Conservation (phyloP, 2,888 invertebrate genomes). For the Drosophila setosimentum region DNA sequence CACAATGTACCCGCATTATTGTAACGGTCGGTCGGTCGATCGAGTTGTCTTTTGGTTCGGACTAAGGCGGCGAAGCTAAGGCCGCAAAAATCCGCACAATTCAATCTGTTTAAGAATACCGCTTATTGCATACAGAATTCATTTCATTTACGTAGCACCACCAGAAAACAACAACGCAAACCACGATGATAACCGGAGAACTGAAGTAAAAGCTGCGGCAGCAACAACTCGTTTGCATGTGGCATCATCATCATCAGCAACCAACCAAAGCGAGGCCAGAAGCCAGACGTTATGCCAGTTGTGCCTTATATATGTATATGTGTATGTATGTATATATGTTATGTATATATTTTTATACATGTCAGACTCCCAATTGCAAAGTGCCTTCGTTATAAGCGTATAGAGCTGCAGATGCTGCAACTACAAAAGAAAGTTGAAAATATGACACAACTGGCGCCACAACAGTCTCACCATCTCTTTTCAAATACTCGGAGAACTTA, state of each 20-base stretch:
- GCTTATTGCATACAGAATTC: constrained; percentile 47
- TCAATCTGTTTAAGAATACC: constrained; percentile 63
- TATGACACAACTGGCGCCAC: constrained; percentile 64
- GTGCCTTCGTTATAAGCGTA: constrained; percentile 18
- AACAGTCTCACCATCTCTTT: constrained; percentile 5
- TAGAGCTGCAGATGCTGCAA: constrained; percentile 41
- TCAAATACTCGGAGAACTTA: constrained; percentile 2
- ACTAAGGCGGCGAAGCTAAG: constrained; percentile 25
- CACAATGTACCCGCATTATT: constrained; percentile 65
- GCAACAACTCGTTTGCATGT: constrained; percentile 65
- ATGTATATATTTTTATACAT: constrained; percentile 1
- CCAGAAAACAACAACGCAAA: constrained; percentile 28
- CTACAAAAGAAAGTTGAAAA: constrained; percentile 40
- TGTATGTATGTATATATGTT: background rate
- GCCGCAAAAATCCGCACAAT: constrained; percentile 50
- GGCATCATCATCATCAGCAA: constrained; percentile 50
- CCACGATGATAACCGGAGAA: constrained; percentile 40
- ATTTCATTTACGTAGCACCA: constrained; percentile 40
- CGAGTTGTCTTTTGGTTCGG: constrained; percentile 26
- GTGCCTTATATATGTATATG: constrained; percentile 21
- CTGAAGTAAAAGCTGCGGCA: constrained; percentile 34
- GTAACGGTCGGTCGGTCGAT: constrained; percentile 36
- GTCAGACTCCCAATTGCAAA: constrained; percentile 9
- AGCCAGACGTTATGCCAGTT: constrained; percentile 43
- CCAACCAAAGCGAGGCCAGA: constrained; percentile 38